Evolutionary conservation across 2,888 invertebrate species (phyloP).

Genomic region (Lochmaea crataegi): DNA sequence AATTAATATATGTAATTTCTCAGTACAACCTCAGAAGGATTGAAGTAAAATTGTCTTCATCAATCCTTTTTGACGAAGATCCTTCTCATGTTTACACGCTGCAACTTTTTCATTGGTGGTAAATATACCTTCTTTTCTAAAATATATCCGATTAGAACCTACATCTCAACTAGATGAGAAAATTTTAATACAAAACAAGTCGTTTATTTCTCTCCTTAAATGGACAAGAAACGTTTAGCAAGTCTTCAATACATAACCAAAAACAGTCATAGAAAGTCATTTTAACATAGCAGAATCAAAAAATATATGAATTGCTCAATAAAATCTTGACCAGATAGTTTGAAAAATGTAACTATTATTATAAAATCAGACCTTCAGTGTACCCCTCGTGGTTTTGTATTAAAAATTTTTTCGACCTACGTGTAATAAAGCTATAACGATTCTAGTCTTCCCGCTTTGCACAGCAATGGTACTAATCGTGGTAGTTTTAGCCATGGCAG

Average conservation of each 20-base stretch:
- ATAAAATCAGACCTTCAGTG: no score
- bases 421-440: constrained; percentile 89
- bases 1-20: background rate
- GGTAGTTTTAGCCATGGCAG: constrained; percentile 72
- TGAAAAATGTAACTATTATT: background rate
- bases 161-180: no score
- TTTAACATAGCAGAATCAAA: background rate
- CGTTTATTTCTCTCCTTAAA: constrained; percentile 24
- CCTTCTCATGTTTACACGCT: no score
- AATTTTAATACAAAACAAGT: background rate
- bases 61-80: no score
- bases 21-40: no score
- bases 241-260: background rate
- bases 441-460: constrained; percentile 85
- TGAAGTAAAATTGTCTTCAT: no score
- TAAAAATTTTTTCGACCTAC: constrained; percentile 68
- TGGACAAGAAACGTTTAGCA: constrained; percentile 17
- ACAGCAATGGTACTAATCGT: constrained; percentile 93
- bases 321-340: background rate
- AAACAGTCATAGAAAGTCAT: constrained; percentile 25
- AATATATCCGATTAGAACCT: no score
- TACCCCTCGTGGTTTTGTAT: background rate
- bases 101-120: no score
- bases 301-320: background rate
- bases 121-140: no score